Conservation (phyloP, 2,888 invertebrate genomes). For the Belgica antarctica region DNA sequence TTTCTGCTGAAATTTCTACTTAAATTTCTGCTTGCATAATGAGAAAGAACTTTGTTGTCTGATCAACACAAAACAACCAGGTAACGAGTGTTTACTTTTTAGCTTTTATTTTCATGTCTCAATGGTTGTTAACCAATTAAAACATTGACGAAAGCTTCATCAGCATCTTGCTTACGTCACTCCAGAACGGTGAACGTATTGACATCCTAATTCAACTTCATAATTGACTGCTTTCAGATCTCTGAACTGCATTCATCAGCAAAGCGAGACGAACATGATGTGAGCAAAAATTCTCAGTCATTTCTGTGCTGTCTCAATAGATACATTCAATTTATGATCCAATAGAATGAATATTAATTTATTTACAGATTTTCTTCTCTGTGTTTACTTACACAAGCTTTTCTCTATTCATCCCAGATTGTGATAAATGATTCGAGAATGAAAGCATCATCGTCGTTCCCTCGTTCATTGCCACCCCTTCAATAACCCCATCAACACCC, state of each 20-base stretch:
- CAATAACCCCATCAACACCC: neutral
- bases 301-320: neutral
- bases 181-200: no score
- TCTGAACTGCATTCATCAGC: no score
- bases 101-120: no score
- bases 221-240: no score
- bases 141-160: neutral
- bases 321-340: conserved; percentile 24
- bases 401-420: neutral
- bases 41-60: no score
- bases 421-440: conserved; percentile 17
- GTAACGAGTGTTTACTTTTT: no score
- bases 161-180: neutral
- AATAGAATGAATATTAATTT: conserved; percentile 22
- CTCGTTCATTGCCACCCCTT: no score
- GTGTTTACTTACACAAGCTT: neutral
- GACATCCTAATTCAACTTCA: neutral
- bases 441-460: neutral
- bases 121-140: neutral
- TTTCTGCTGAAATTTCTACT: no score
- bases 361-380: conserved; percentile 11
- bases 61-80: no score
- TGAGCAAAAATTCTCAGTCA: neutral
- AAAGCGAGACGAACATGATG: neutral
- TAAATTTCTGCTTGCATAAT: no score